Evolutionary conservation across 2,113 vertebrate species (phyloP), one percentile per base, ranked within the genome.

Genomic region (Sylvilagus bachmani): DNA sequence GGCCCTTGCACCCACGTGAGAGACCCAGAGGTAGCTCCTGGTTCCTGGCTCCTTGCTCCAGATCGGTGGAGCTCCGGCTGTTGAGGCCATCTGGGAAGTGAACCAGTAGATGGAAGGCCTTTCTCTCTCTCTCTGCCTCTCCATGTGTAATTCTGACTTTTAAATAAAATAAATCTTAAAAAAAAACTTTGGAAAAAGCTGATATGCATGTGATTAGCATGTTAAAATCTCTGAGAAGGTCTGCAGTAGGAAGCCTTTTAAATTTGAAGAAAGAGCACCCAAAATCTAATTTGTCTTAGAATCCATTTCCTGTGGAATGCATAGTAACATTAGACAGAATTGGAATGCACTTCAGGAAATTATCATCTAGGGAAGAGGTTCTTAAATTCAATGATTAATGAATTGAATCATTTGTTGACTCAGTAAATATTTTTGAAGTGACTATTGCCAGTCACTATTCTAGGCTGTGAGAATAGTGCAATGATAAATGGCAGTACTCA

Each of bases 321-420:
- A 49, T 90, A 31, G 67, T 66, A 87, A 61, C 71, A 74, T 3
- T 66, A 62, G 19, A 31, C 44, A 86, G 71, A 94, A 53, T 17
- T 66, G n/a, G 70, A 71, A 93, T 79, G 14, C 27, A 33, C 89
- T 89, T 94, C 61, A 84, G 66, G 62, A 91, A 95, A 80, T 49
- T 86, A 64, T 38, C 84, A 0, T 90, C 74, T 89, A 44, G 51
- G 93, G n/a, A 92, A 91, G 38, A 78, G 19, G 16, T 83, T 94
- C 73, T 71, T 84, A 78, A 80, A 90, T 38, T 75, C 31, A 53
- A 70, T 74, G 21, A 89, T 33, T 83, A 51, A 79, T 75, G 91
- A 64, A 85, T 80, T 49, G 19, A 80, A 74, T 89, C 22, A n/a
- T n/a, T 94, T 44, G 78, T 75, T 86, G 70, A 82, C 66, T 91